Conservation (phyloP, 2,888 invertebrate species). For the Pardosa pseudoannulata region DNA sequence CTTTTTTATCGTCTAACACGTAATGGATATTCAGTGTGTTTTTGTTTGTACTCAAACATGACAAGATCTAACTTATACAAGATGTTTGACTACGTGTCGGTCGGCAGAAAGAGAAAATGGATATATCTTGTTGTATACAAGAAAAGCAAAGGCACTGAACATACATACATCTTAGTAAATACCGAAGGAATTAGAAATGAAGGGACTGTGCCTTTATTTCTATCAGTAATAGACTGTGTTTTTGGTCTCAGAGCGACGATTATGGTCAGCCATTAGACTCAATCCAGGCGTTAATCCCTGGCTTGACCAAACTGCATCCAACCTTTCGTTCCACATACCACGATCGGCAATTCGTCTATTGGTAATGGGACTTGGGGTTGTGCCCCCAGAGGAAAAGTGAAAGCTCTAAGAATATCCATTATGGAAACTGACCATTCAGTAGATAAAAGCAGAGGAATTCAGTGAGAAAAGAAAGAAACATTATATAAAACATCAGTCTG, state of each 20-base stretch:
- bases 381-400: constrained; percentile 34
- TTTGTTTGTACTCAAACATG: too few species aligned
- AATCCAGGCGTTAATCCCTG: constrained; percentile 65
- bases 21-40: too few species aligned
- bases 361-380: constrained; percentile 34
- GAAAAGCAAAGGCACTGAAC: constrained; percentile 16
- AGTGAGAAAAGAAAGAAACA: constrained; percentile 22
- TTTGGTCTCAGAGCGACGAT: constrained; percentile 43
- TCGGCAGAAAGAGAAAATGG: constrained; percentile 11
- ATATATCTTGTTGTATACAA: constrained; percentile 26
- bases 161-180: constrained; percentile 31
- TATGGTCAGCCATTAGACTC: constrained; percentile 49
- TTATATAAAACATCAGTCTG: neutral
- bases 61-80: too few species aligned
- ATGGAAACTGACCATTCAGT: constrained; percentile 37
- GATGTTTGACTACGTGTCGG: neutral
- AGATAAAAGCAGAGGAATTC: constrained; percentile 37
- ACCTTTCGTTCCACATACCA: constrained; percentile 41
- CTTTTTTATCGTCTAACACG: too few species aligned
- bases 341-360: constrained; percentile 50
- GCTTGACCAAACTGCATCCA: constrained; percentile 52
- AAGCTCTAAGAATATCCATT: constrained; percentile 54
- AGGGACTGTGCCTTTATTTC: constrained; percentile 25
- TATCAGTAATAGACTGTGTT: constrained; percentile 29
- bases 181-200: constrained; percentile 42